phyloP scores from a whole-genome alignment of 2,888 invertebrate genomes.

The Drosophila robusta region DNA sequence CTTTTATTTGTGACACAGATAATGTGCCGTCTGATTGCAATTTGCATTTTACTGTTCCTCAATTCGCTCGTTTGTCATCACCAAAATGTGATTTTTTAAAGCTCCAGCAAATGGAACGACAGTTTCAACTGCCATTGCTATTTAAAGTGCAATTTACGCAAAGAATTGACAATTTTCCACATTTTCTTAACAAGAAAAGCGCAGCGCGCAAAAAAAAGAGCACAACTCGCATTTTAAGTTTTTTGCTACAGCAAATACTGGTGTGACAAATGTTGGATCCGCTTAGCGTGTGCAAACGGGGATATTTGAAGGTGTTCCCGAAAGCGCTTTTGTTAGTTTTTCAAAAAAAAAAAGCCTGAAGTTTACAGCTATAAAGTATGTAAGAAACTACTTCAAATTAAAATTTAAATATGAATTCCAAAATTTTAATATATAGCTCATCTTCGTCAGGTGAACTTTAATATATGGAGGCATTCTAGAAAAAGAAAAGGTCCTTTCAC shows the following conservation, averaged over 20 bases:
- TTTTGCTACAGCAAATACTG: constrained; percentile 7
- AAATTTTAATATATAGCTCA: no score
- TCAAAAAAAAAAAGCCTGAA: no score
- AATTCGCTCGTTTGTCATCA: constrained; percentile 25
- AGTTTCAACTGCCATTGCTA: constrained; percentile 40
- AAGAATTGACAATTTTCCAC: constrained; percentile 34
- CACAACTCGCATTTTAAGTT: constrained; percentile 13
- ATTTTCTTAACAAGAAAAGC: not conserved
- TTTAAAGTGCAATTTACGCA: constrained; percentile 67
- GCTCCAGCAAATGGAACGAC: constrained; percentile 29
- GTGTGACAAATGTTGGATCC: constrained; percentile 17
- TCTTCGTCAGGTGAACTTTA: no score
- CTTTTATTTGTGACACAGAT: not conserved
- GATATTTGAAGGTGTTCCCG: not conserved
- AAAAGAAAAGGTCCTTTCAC: no score
- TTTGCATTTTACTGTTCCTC: not conserved
- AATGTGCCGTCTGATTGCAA: not conserved
- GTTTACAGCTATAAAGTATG: no score
- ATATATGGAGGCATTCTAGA: no score
- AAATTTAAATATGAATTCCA: no score
- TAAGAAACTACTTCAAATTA: not conserved
- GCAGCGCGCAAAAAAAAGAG: not conserved
- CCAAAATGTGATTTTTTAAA: constrained; percentile 28
- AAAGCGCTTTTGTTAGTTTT: not conserved
- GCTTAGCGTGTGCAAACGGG: constrained; percentile 3